Conservation (phyloP, 1,140 invertebrate genomes). For the Diabrotica virgifera region DNA sequence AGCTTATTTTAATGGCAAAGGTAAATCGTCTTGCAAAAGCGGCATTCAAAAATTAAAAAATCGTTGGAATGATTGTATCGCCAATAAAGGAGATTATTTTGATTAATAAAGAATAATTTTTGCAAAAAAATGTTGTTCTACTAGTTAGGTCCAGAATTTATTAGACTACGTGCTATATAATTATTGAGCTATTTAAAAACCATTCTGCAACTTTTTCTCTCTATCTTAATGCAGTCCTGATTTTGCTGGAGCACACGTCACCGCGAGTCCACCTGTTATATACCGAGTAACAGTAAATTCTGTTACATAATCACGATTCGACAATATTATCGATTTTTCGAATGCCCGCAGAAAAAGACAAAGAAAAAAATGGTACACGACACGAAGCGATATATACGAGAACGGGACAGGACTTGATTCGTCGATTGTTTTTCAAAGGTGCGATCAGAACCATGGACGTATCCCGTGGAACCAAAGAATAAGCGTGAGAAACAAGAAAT, state of each 20-base stretch:
- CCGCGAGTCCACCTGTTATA: neutral
- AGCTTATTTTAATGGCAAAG: too few relatives aligned
- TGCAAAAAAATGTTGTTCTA: too few relatives aligned
- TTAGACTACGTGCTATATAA: too few relatives aligned
- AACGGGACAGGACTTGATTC: neutral
- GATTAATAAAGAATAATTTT: too few relatives aligned
- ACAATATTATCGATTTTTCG: conserved; percentile 1
- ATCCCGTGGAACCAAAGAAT: neutral
- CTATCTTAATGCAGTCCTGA: neutral
- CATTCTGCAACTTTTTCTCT: too few relatives aligned
- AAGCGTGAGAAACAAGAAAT: too few relatives aligned
- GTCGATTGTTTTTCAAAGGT: neutral
- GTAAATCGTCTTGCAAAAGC: too few relatives aligned
- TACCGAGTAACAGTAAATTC: conserved; percentile 30
- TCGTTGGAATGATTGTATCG: too few relatives aligned
- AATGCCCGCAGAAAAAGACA: neutral
- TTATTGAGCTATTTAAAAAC: too few relatives aligned
- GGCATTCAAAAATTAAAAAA: too few relatives aligned
- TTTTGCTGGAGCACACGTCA: neutral
- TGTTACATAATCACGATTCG: conserved; percentile 32
- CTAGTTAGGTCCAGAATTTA: too few relatives aligned
- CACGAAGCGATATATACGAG: neutral
- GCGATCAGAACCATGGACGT: neutral
- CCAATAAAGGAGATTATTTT: too few relatives aligned
- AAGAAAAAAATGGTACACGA: neutral